Conservation (phyloP, 2,888 invertebrate genomes). For the Clivina fossor region DNA sequence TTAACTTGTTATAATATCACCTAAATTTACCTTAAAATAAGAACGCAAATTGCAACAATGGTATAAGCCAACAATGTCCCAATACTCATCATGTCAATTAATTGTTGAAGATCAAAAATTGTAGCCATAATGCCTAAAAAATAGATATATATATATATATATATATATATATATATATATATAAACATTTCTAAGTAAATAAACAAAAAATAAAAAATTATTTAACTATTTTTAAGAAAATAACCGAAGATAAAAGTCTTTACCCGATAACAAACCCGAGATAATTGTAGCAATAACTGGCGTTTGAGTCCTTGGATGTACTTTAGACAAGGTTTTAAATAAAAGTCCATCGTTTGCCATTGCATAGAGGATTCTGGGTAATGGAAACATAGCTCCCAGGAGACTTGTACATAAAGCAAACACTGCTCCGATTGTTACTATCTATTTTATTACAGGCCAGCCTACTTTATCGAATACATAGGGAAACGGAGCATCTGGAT, state of each 20-base stretch:
- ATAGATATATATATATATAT: no score
- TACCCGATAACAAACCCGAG: slow-evolving; percentile 71
- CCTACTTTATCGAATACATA: slow-evolving; percentile 70
- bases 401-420: slow-evolving; percentile 79
- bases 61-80: slow-evolving; percentile 85
- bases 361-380: slow-evolving; percentile 81
- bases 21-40: slow-evolving; percentile 73
- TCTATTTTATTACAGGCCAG: slow-evolving; percentile 75
- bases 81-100: slow-evolving; percentile 91
- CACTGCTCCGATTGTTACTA: slow-evolving; percentile 81
- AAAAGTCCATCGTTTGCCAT: slow-evolving; percentile 86
- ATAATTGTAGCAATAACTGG: slow-evolving; percentile 73
- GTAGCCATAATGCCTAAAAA: slow-evolving; percentile 74
- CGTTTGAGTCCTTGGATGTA: slow-evolving; percentile 70
- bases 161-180: no score
- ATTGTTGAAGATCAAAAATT: slow-evolving; percentile 76
- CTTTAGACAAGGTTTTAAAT: slow-evolving; percentile 68
- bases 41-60: slow-evolving; percentile 84
- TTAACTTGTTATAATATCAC: not conserved
- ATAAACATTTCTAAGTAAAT: no score
- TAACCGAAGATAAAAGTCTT: no score
- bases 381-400: slow-evolving; percentile 73
- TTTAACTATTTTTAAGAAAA: no score
- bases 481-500: slow-evolving; percentile 71
- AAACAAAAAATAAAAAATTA: no score